Base-by-base conservation (phyloP, 2,113 vertebrate genomes). In the Alexandromys fortis region DNA sequence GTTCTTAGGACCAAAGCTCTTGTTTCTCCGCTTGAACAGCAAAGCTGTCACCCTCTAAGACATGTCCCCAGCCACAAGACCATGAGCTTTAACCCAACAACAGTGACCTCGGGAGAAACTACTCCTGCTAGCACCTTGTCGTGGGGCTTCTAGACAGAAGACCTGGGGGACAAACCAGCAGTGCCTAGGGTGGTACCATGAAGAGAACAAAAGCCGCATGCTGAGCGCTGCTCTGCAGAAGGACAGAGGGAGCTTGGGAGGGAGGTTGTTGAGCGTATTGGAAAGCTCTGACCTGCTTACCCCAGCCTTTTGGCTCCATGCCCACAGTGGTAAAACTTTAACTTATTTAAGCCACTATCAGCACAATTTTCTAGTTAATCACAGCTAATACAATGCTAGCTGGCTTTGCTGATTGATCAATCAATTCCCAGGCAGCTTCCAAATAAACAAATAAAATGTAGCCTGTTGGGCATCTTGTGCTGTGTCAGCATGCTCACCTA, bases 181-280 rank as follows among this genome's bases (percentile, higher is more conserved):
- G 92, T 55, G 38, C 47, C 89, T 88, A 4, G 58, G 38, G 55
- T 92, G 42, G 65, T 95, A 75, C 86, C 42, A 92, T n/a, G 65
- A 90, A 55, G 47, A 94, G 77, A 95, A 94, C 72, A 95, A 81
- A 90, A 96, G 70, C 61, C 67, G 77, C 45, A 61, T 83, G 90
- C 61, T 82, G 55, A 86, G 75, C 26, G 86, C 45, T 82, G 11
- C 49, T 33, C 58, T 14, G 19, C 33, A 94, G 72, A 93, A 85
- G 61, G 91, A 86, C 47, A 92, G 77, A 78, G n/a, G 35, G 24
- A 16, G 52, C 17, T 42, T 47, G 17, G 8, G 26, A 65, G 24
- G 9, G 26, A 58, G 19, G 12, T 61, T 35, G 22, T 0, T 61
- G 63, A 96, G 24, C 24, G 2, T 11, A 35, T 0, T 35, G n/a